These are phyloP conservation scores for Myotis brandtii DNA, from an alignment of 2,113 vertebrate genomes.

Conservation along the genomic window DNA sequence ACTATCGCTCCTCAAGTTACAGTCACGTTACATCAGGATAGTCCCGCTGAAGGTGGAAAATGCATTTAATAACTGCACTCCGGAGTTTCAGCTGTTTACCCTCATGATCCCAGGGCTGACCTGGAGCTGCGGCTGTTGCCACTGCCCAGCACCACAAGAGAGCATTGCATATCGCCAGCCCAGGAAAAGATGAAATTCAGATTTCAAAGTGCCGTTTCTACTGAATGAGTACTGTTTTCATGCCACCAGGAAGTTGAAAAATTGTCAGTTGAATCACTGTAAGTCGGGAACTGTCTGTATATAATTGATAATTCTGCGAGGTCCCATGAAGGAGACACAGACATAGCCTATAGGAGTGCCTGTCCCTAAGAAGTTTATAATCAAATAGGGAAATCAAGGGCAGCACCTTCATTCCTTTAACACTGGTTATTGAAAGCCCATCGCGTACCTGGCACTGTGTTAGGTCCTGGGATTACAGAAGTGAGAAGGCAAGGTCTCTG, in stretches of 20 bases:
- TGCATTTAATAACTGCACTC: background rate
- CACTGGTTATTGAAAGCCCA: background rate
- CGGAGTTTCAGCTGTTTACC: background rate
- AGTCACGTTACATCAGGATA: background rate
- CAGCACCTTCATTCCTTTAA: background rate
- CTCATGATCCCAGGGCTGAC: background rate
- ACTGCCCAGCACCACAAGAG: background rate
- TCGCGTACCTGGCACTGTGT: background rate
- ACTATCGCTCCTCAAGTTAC: background rate
- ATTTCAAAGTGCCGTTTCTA: background rate
- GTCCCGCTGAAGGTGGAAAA: background rate
- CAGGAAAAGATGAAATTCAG: background rate
- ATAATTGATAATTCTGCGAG: background rate
- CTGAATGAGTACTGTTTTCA: background rate
- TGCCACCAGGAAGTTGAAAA: background rate
- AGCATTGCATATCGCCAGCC: background rate
- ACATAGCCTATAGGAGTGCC: background rate
- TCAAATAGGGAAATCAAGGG: constrained; percentile 19
- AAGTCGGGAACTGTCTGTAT: background rate
- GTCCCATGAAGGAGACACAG: background rate
- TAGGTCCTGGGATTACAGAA: background rate
- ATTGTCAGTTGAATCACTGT: too few species aligned
- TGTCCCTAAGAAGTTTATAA: background rate
- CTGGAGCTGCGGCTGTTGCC: background rate
- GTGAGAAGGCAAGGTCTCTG: background rate